phyloP scores from a whole-genome alignment of 2,113 vertebrate species.

The Oncorhynchus clarkii region DNA sequence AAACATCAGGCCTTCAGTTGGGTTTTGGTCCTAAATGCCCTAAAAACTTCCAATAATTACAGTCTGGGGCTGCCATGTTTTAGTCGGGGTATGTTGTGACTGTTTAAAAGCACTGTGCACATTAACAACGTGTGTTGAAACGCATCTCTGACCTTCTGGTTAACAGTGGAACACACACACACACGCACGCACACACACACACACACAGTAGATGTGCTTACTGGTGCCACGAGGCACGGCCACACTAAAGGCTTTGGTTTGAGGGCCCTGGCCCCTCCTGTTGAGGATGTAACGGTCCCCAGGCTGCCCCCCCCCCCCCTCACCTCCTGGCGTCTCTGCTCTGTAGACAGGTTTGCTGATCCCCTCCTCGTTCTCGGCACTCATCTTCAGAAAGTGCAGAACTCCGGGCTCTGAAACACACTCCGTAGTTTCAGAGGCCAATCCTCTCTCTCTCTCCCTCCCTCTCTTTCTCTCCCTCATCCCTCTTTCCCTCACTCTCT shows the following conservation, averaged over 20 bases:
- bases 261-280: slow-evolving; percentile 90
- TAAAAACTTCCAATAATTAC: slow-evolving; percentile 39
- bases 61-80: neutral
- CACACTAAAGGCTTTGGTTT: slow-evolving; percentile 90
- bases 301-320: slow-evolving; percentile 62
- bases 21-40: slow-evolving; percentile 36
- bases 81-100: neutral
- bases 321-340: slow-evolving; percentile 63
- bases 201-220: neutral
- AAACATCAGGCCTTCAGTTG: slow-evolving; percentile 3
- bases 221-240: slow-evolving; percentile 86
- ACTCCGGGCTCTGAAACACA: slow-evolving; percentile 73
- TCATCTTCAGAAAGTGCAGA: slow-evolving; percentile 73
- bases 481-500: neutral
- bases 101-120: neutral
- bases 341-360: slow-evolving; percentile 66
- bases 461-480: neutral
- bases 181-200: neutral
- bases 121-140: neutral
- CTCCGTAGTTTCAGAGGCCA: slow-evolving; percentile 1
- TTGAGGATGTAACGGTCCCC: slow-evolving; percentile 97
- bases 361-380: slow-evolving; percentile 69
- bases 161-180: slow-evolving; percentile 1
- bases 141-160: neutral
- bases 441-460: slow-evolving; percentile 1